Evolutionary conservation across 2,797 vertebrate genomes (phyloP), one percentile per base, ranked within the genome.

Genomic region (Cottoperca gobio): DNA sequence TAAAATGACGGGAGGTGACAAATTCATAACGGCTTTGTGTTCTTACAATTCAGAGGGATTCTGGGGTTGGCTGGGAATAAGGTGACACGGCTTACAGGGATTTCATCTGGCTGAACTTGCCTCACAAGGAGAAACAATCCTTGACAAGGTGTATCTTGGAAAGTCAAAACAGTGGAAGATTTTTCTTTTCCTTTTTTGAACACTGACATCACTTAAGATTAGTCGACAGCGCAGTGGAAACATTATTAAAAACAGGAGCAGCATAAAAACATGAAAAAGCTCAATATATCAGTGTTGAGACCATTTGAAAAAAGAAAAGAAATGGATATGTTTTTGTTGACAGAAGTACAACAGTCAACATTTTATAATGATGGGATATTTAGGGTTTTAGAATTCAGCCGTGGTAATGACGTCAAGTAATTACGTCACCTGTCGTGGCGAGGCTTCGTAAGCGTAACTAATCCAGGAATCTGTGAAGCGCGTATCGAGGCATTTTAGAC

Each of bases 21-120:
- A 93, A 93, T 94, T 94, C 91, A 92, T 89, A 89, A 89, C 79
- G 83, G 90, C 92, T 95, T 94, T 94, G 91, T 94, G 93, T 91
- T 91, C 69, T 19, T 85, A 90, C 88, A 91, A 93, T 93, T 94
- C 90, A 74, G 55, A 83, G 78, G 84, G 89, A 92, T 90, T 91
- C 79, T 73, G 81, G 81, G 89, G 66, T 88, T 91, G 89, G 88
- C 85, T 39, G 40, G 73, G 92, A 94, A 89, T 90, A 79, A 86
- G 89, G 91, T 92, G 93, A 93, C 92, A 91, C 21, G 42, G 85
- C 89, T 93, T 92, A 94, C 90, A 86, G 88, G 90, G 88, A 92
- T 94, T 93, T 95, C 86, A 89, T 93, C 85, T 81, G 76, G 84
- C 73, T 89, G 86, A 89, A 92, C 85, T 82, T 78, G 82, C 82